Evolutionary conservation across 2,797 vertebrate genomes (phyloP).

Genomic region (Chelmon rostratus): DNA sequence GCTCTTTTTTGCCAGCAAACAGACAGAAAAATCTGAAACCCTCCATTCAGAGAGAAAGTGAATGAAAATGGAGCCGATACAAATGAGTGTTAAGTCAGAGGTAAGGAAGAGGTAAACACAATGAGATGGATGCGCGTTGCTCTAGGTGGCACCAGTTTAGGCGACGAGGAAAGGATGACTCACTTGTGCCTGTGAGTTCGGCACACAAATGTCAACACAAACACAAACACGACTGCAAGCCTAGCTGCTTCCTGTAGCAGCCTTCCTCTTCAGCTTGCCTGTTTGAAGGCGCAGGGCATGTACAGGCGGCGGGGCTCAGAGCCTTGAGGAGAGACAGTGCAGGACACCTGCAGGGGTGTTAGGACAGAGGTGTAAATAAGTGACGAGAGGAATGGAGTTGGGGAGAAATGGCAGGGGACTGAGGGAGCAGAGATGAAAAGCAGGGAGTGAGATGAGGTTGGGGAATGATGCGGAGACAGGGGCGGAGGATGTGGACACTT

Average conservation of each 20-base stretch:
- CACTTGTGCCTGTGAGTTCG: too few species aligned
- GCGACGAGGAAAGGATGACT: background rate
- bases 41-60: background rate
- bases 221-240: background rate
- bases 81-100: conserved; percentile 18
- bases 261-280: background rate
- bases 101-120: background rate
- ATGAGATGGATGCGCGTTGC: background rate
- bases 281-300: conserved; percentile 13
- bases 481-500: conserved; percentile 28
- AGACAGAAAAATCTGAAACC: background rate
- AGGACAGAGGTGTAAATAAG: conserved; percentile 72
- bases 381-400: conserved; percentile 46
- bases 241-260: background rate
- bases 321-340: conserved; percentile 46
- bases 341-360: conserved; percentile 46
- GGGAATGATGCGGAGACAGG: conserved; percentile 19
- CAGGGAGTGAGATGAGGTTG: conserved; percentile 33
- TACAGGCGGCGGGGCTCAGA: background rate
- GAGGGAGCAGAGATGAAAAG: conserved; percentile 64
- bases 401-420: conserved; percentile 34
- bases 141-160: background rate
- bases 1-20: background rate
- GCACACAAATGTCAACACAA: background rate
- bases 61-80: background rate